phyloP scores from a whole-genome alignment of 2,888 invertebrate genomes.

The Mythimna pallens region DNA sequence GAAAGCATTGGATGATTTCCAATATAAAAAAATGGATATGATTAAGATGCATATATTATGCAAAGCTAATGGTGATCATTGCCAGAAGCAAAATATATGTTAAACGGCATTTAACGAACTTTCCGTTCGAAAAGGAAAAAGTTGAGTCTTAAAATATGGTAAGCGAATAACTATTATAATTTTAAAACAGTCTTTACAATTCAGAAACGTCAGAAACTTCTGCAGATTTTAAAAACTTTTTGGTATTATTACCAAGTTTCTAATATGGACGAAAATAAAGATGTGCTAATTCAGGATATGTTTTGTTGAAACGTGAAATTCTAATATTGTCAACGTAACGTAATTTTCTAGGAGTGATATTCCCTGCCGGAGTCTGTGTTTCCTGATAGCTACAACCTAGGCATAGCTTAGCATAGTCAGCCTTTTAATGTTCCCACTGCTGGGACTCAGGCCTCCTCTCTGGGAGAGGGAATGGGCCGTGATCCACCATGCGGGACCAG shows the following conservation, averaged over 20 bases:
- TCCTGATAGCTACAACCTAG: too few relatives aligned
- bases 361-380: too few relatives aligned
- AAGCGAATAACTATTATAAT: constrained; percentile 48
- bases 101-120: constrained; percentile 22
- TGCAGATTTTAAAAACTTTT: constrained; percentile 20
- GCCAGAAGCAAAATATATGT: constrained; percentile 13
- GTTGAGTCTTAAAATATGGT: constrained; percentile 40
- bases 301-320: neutral
- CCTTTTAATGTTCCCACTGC: too few relatives aligned
- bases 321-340: too few relatives aligned
- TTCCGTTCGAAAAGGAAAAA: constrained; percentile 22
- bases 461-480: too few relatives aligned
- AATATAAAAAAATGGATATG: too few relatives aligned
- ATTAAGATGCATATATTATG: neutral
- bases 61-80: neutral
- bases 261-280: constrained; percentile 8
- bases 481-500: too few relatives aligned
- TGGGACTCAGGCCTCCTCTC: too few relatives aligned
- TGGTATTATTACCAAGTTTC: constrained; percentile 16
- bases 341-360: too few relatives aligned
- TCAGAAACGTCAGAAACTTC: constrained; percentile 30
- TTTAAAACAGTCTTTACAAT: constrained; percentile 42
- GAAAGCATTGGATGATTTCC: too few relatives aligned
- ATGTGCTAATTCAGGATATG: constrained; percentile 18
- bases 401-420: too few relatives aligned